Evolutionary conservation across 2,113 vertebrate genomes (phyloP).

Genomic region (Paramormyrops kingsleyae): DNA sequence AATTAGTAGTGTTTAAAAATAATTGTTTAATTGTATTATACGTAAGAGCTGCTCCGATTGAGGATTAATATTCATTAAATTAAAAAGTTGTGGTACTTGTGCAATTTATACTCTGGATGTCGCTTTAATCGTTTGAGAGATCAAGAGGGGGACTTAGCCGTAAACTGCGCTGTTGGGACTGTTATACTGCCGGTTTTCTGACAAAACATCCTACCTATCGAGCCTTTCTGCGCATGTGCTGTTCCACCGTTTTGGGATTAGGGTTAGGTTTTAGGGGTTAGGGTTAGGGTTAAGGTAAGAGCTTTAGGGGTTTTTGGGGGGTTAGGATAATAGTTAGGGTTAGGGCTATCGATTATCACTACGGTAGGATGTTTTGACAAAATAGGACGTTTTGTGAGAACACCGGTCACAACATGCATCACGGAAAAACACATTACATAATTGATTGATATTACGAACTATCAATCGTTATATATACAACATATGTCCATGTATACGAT

Average conservation of each 20-base stretch:
- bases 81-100: neutral
- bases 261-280: no score
- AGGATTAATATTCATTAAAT: neutral
- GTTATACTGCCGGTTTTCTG: no score
- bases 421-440: neutral
- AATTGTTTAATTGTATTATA: neutral
- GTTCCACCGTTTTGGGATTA: no score
- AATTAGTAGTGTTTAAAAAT: neutral
- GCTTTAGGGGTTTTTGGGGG: no score
- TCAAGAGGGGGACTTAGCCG: neutral
- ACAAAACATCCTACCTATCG: no score
- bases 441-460: neutral
- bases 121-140: neutral
- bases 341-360: no score
- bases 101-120: neutral
- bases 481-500: neutral
- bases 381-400: no score
- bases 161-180: neutral
- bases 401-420: neutral
- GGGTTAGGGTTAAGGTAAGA: no score
- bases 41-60: neutral
- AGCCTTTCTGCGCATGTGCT: no score
- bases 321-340: no score
- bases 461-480: neutral
- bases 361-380: no score